Base-by-base conservation (phyloP, 2,888 invertebrate genomes). In the Tipula unca region DNA sequence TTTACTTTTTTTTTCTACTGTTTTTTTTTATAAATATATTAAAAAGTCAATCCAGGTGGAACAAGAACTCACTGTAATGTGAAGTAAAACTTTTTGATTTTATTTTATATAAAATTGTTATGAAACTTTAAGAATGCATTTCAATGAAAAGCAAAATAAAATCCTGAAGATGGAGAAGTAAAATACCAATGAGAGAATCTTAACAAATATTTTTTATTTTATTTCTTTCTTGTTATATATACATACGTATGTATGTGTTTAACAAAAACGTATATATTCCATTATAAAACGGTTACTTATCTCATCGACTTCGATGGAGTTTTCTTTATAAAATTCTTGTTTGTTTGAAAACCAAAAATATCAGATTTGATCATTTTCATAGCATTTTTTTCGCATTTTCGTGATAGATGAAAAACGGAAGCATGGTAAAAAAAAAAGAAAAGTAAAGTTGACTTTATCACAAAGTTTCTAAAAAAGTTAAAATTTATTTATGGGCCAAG, bases 61-160 rank as follows among this genome's bases (percentile, higher is more conserved):
- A 69, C 69, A 69, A 69, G 69, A 69, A 69, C 69, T 69, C 69
- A 69, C 69, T 69, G 69, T 69, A 69, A 69, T 69, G 69, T 69
- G 69, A 69, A 69, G 69, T 25, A 69, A 69, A 69, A 69, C 25
- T 69, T 69, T 69, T 69, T 69, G 69, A 69, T 69, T 69, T 69
- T 69, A 69, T 69, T 69, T 69, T 69, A 10, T 25, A 69, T 32
- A 69, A 69, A 69, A 69, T 69, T 69, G 69, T 69, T 69, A 69
- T 69, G 69, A 69, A 69, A 69, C 69, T 69, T 69, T 69, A 69
- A 69, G 20, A 69, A 69, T 69, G 69, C 69, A 69, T 69, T 69
- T 69, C 25, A 69, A 25, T 69, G 69, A 13, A 69, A 69, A 69
- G 25, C 20, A 69, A 69, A 20, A 69, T 13, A 25, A 69, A 69